These are phyloP conservation scores for Neuroterus valhalla DNA, from an alignment of 1,140 invertebrate species.

Conservation along the genomic window DNA sequence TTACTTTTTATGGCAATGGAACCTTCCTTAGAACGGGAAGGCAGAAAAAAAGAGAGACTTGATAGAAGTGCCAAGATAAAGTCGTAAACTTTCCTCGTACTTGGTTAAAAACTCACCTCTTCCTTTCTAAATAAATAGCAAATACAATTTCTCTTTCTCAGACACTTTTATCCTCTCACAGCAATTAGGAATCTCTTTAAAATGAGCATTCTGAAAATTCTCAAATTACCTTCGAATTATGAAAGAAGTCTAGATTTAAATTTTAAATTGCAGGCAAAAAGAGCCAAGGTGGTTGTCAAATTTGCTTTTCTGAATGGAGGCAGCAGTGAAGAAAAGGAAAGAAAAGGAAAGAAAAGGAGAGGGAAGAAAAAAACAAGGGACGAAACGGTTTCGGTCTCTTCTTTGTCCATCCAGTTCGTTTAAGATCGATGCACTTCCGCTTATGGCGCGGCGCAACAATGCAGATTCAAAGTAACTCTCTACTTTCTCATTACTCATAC, in stretches of 20 bases:
- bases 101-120: conserved; percentile 18
- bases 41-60: neutral
- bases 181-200: no score
- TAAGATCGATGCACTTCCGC: conserved; percentile 43
- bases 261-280: no score
- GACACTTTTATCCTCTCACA: no score
- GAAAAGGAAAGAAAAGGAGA: conserved; percentile 15
- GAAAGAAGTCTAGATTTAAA: no score
- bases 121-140: neutral
- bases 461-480: conserved; percentile 56
- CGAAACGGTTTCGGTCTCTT: conserved; percentile 17
- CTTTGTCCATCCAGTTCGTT: conserved; percentile 26
- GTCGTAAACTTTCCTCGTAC: conserved; percentile 15
- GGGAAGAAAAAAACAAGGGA: conserved; percentile 6
- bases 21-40: neutral
- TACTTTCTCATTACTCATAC: conserved; percentile 62
- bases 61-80: conserved; percentile 12
- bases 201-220: no score
- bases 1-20: conserved; percentile 22
- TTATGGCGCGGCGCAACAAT: conserved; percentile 50
- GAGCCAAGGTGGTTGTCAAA: neutral
- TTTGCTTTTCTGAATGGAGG: neutral
- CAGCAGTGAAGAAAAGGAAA: neutral
- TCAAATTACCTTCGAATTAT: no score
- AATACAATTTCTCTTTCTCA: neutral